Percentiles rank a stretch among this genome's conserved stretches.
Conservation (phyloP, 2,113 vertebrate genomes). For the Rhea americana region DNA sequence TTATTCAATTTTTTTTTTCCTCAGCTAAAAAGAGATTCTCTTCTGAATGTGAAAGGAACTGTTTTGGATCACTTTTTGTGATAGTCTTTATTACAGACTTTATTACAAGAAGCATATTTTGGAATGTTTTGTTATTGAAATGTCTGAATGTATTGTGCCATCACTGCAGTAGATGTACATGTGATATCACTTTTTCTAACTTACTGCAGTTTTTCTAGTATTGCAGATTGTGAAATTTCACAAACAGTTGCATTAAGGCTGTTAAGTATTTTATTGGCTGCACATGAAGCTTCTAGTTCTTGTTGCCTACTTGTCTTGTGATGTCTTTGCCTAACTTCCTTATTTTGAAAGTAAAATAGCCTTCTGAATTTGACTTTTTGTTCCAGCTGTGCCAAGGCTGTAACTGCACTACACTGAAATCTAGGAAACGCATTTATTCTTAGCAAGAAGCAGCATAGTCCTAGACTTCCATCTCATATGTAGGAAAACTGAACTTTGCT, state of each 20-base stretch:
- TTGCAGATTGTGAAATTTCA: background rate
- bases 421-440: background rate
- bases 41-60: background rate
- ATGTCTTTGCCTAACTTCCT: background rate
- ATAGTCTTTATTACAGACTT: background rate
- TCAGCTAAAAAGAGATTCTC: background rate
- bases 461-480: rapidly evolving
- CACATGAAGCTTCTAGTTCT: background rate
- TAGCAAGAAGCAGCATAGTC: background rate
- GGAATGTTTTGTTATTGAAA: background rate
- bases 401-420: background rate
- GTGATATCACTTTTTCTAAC: background rate
- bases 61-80: background rate
- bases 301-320: slow-evolving; percentile 32
- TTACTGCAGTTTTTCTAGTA: background rate
- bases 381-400: background rate
- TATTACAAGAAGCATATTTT: background rate
- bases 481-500: background rate
- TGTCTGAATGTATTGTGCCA: background rate
- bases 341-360: background rate
- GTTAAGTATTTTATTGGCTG: slow-evolving; percentile 7
- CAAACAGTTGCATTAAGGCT: background rate
- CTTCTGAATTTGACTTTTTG: background rate
- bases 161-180: background rate
- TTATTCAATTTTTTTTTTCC: background rate